A percentile compares a stretch with the other conserved stretches of the same genome.
These are phyloP conservation scores for Pangasianodon hypophthalmus DNA, from an alignment of 2,113 vertebrate species.

Conservation along the genomic window DNA sequence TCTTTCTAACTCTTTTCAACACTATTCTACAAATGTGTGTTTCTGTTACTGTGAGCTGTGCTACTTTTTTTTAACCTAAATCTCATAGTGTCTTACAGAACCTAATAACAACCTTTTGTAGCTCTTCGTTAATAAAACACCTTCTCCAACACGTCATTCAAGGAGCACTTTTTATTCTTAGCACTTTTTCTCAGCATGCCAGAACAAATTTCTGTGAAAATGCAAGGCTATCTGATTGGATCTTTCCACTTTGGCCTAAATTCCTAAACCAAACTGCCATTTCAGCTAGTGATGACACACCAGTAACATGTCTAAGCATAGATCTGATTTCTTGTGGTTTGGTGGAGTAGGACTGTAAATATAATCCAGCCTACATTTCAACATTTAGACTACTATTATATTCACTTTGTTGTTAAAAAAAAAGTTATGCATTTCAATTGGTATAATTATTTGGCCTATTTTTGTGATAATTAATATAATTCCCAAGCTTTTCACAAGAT, in stretches of 20 bases:
- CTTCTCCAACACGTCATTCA: background rate
- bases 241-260: conserved; percentile 6
- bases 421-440: background rate
- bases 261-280: conserved; percentile 18
- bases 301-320: conserved; percentile 9
- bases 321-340: background rate
- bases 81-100: background rate
- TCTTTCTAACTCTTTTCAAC: background rate
- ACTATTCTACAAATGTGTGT: background rate
- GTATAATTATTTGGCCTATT: background rate
- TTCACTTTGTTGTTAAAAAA: background rate
- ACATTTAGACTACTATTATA: background rate
- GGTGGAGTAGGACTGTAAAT: background rate
- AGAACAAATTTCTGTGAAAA: background rate
- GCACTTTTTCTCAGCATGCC: background rate
- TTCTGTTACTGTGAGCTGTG: background rate
- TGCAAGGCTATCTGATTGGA: background rate
- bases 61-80: background rate
- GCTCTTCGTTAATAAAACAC: conserved; percentile 19
- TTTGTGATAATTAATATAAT: background rate
- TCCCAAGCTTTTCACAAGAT: background rate
- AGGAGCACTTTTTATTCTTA: background rate
- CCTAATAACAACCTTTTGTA: background rate
- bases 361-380: background rate
- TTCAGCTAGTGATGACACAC: background rate